Conservation (phyloP, 2,888 invertebrate genomes). For the Laothoe populi region DNA sequence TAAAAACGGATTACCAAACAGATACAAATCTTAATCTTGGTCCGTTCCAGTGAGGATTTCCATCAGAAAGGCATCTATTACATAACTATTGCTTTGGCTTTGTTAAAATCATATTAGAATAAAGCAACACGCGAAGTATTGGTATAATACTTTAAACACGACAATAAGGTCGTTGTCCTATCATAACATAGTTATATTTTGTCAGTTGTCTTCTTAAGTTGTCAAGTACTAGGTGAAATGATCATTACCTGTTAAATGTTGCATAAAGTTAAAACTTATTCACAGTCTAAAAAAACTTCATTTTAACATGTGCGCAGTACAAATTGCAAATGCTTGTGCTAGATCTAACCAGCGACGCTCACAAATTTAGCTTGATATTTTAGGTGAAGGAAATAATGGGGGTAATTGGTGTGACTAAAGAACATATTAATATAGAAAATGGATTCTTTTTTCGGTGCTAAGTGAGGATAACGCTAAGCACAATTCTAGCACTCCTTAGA, state of each 20-base stretch:
- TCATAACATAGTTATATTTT: conserved; percentile 7
- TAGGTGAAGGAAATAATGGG: no score
- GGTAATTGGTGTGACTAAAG: no score
- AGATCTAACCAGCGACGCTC: no score
- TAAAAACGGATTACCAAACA: conserved; percentile 47
- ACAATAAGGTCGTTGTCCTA: conserved; percentile 31
- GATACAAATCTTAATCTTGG: conserved; percentile 52
- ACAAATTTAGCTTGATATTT: no score
- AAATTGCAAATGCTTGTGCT: no score
- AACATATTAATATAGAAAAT: no score
- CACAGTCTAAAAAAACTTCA: no score
- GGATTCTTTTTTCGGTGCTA: no score
- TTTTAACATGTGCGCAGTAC: no score
- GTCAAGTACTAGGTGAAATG: neutral
- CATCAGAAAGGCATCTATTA: conserved; percentile 64
- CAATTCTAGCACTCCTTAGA: no score
- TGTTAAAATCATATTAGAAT: conserved; percentile 77
- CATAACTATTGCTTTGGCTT: conserved; percentile 71
- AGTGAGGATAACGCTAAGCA: no score
- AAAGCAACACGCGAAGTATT: conserved; percentile 75
- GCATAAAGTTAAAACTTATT: neutral
- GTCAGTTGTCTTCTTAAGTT: neutral
- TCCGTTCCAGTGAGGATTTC: conserved; percentile 70
- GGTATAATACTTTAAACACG: conserved; percentile 66
- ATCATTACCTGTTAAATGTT: no score